Evolutionary conservation across 2,797 vertebrate species (phyloP).

Genomic region (Chaenodraco wilsoni): DNA sequence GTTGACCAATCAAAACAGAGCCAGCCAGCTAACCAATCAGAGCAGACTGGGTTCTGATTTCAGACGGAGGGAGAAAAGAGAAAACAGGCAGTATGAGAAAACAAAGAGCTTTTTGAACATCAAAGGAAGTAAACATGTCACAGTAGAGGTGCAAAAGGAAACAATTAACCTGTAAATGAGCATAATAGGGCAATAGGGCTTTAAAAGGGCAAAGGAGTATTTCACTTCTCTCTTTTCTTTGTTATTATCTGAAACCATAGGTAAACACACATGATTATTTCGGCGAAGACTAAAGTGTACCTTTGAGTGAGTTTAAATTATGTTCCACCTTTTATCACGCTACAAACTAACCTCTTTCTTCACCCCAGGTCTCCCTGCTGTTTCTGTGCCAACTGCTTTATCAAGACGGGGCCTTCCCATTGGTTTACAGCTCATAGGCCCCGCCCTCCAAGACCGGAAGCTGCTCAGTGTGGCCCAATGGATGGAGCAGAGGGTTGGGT

Average conservation of each 20-base stretch:
- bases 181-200: too few relatives aligned
- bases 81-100: too few relatives aligned
- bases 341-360: constrained; percentile 19
- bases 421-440: constrained; percentile 93
- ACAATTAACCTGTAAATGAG: too few relatives aligned
- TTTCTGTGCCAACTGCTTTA: constrained; percentile 89
- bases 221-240: not conserved
- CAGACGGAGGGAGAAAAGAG: too few relatives aligned
- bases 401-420: constrained; percentile 91
- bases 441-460: constrained; percentile 86
- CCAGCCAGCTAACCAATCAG: too few relatives aligned
- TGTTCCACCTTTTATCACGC: not conserved
- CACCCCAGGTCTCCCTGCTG: constrained; percentile 90
- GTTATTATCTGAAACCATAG: not conserved
- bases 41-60: too few relatives aligned
- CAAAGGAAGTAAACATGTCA: too few relatives aligned
- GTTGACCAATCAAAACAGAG: too few relatives aligned
- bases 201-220: not conserved
- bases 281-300: not conserved
- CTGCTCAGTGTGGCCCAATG: constrained; percentile 91
- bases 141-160: too few relatives aligned
- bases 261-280: not conserved
- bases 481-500: constrained; percentile 92
- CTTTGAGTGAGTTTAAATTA: constrained; percentile 7
- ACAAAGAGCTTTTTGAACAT: too few relatives aligned